Percentiles rank a stretch among this genome's conserved stretches.
Conservation (phyloP, 2,797 vertebrate genomes). For the Poeciliopsis paucimaculata region DNA sequence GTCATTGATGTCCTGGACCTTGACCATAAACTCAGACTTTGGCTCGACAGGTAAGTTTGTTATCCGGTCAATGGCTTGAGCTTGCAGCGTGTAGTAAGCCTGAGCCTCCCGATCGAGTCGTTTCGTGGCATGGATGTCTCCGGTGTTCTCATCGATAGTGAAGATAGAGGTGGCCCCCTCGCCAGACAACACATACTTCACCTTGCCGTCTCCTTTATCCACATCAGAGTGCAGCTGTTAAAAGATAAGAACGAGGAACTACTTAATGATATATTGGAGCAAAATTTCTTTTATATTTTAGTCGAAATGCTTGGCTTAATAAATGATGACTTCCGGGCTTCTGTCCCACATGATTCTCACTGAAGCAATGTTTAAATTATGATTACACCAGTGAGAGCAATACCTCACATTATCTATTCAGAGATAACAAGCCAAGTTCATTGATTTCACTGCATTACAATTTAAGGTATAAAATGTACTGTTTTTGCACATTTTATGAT, state of each 20-base stretch:
- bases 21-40: slow-evolving; percentile 93
- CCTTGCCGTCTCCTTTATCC: slow-evolving; percentile 94
- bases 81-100: slow-evolving; percentile 93
- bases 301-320: neutral
- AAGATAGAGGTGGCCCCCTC: slow-evolving; percentile 97
- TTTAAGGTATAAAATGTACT: neutral
- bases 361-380: slow-evolving; percentile 16
- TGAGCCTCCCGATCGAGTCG: slow-evolving; percentile 94
- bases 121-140: slow-evolving; percentile 96
- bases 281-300: slow-evolving; percentile 14
- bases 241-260: slow-evolving; percentile 20
- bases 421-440: slow-evolving; percentile 20
- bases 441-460: slow-evolving; percentile 17
- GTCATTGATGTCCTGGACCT: slow-evolving; percentile 98
- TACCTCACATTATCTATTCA: slow-evolving; percentile 15
- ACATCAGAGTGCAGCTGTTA: slow-evolving; percentile 96
- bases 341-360: neutral
- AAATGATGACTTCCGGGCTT: slow-evolving; percentile 24
- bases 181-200: slow-evolving; percentile 94
- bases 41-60: slow-evolving; percentile 92
- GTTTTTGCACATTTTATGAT: neutral
- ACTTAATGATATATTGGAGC: neutral
- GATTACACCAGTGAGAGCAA: slow-evolving; percentile 4
- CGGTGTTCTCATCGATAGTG: slow-evolving; percentile 97
- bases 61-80: slow-evolving; percentile 90